Base-by-base conservation (phyloP, 2,888 invertebrate species). In the Lasioglossum villosulum region DNA sequence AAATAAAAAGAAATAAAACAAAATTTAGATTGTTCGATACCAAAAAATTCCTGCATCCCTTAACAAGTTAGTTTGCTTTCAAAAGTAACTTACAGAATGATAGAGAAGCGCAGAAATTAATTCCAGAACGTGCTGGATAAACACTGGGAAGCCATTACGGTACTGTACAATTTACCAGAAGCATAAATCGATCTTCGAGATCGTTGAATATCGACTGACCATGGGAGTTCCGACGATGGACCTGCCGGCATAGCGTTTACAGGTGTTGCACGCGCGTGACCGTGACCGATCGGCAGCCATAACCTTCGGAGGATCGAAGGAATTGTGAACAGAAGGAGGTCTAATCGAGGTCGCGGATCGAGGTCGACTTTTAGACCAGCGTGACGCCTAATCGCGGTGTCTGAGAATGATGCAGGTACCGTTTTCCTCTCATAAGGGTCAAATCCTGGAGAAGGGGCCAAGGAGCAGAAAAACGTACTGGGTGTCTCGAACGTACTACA, bases 261-360 rank as follows among this genome's bases (percentile, higher is more conserved):
- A 30, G 34, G 19, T 63, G 19, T 34, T 30, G 23, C 23, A 37
- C 34, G 27, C 59, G 37, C 45, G 56, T 34, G 73, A 79, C 48
- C 63, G 63, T 59, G 75, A 72, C 30, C 75, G 16, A 52, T 16
- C 66, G 34, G 5, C 34, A 59, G 56, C 27, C 39, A 70, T 71
- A 52, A 56, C 75, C 63, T 37, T 68, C 10, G 12, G 12, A 71
- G 74, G 48, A 75, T 82, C n/a, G 19, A 78, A 75, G 34, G 37
- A 76, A 81, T 68, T 70, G 70, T 39, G 71, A 45, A 75, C 30
- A 72, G 16, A 68, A 79, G 76, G n/a, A 83, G 45, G 78, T 76
- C 79, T 89, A 92, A 94, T 93, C 90, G 92, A 91, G 93, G 94
- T 89, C 92, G 88, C 70, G 86, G 86, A 93, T 92, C 89, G 91